Percentiles rank a stretch among this genome's conserved stretches.
Evolutionary conservation across 2,888 invertebrate species (phyloP).

Genomic region (Xylota segnis): DNA sequence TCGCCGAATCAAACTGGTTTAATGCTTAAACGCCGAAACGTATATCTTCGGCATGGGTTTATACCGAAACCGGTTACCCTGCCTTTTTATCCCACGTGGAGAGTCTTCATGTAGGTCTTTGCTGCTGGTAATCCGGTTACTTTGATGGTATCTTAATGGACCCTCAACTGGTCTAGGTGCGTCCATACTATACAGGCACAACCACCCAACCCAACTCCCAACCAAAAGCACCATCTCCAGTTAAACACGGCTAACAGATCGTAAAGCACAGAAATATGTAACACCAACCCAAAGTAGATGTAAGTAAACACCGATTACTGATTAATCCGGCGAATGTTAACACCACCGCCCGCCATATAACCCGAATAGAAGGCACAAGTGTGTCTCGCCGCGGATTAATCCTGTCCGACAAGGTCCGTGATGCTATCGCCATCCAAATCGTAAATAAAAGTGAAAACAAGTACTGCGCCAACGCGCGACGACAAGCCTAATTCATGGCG

Average conservation of each 20-base stretch:
- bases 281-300: slow-evolving; percentile 7
- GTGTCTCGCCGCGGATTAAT: slow-evolving; percentile 25
- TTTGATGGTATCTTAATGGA: too few relatives aligned
- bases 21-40: too few relatives aligned
- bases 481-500: slow-evolving; percentile 46
- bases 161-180: too few relatives aligned
- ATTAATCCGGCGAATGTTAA: slow-evolving; percentile 34
- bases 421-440: neutral
- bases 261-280: neutral
- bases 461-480: slow-evolving; percentile 15
- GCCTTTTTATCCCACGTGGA: too few relatives aligned
- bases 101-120: too few relatives aligned
- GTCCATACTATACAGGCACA: too few relatives aligned
- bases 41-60: too few relatives aligned
- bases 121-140: too few relatives aligned
- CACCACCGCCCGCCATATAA: neutral
- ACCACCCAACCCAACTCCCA: too few relatives aligned
- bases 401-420: slow-evolving; percentile 22
- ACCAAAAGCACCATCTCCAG: too few relatives aligned
- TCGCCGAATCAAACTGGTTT: too few relatives aligned
- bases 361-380: neutral
- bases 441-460: slow-evolving; percentile 7
- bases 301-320: slow-evolving; percentile 5
- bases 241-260: neutral
- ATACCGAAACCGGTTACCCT: too few relatives aligned